Conservation (phyloP, 2,888 invertebrate genomes). For the Hirtodrosophila trivittata region DNA sequence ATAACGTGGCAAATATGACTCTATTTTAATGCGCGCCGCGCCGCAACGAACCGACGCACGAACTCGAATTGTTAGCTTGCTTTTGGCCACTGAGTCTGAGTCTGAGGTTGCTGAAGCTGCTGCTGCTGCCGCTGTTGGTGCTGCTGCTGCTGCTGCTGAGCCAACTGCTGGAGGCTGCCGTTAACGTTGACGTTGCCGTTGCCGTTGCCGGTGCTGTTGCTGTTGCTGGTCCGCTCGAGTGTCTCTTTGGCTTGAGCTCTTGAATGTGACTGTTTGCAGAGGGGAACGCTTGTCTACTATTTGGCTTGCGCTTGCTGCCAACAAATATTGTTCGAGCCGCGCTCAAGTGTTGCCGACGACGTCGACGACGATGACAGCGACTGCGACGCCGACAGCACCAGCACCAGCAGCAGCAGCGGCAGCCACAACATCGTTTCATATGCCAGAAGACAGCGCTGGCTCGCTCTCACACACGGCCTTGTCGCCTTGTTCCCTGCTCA, state of each 20-base stretch:
- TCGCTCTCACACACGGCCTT: slow-evolving; percentile 60
- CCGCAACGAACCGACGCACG: slow-evolving; percentile 79
- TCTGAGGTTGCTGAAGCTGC: slow-evolving; percentile 45
- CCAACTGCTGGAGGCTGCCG: slow-evolving; percentile 44
- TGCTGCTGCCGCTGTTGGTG: slow-evolving; percentile 14
- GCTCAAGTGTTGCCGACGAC: slow-evolving; percentile 82
- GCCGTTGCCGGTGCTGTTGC: slow-evolving; percentile 42
- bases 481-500: slow-evolving; percentile 38
- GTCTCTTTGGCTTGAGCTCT: slow-evolving; percentile 84
- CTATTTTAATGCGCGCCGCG: slow-evolving; percentile 68
- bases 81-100: slow-evolving; percentile 70
- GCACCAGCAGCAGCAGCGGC: slow-evolving; percentile 21
- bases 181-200: slow-evolving; percentile 5
- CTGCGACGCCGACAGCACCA: slow-evolving; percentile 30
- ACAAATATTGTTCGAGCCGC: slow-evolving; percentile 84
- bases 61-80: slow-evolving; percentile 74
- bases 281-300: slow-evolving; percentile 85
- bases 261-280: slow-evolving; percentile 85
- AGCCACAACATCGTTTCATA: slow-evolving; percentile 19
- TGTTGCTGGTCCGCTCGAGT: slow-evolving; percentile 83
- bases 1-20: slow-evolving; percentile 73
- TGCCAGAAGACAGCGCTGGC: slow-evolving; percentile 41
- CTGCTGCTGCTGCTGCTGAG: slow-evolving; percentile 35
- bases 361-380: slow-evolving; percentile 41
- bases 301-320: slow-evolving; percentile 84